phyloP scores from a whole-genome alignment of 2,797 vertebrate species.

The Syndactyla subalaris region DNA sequence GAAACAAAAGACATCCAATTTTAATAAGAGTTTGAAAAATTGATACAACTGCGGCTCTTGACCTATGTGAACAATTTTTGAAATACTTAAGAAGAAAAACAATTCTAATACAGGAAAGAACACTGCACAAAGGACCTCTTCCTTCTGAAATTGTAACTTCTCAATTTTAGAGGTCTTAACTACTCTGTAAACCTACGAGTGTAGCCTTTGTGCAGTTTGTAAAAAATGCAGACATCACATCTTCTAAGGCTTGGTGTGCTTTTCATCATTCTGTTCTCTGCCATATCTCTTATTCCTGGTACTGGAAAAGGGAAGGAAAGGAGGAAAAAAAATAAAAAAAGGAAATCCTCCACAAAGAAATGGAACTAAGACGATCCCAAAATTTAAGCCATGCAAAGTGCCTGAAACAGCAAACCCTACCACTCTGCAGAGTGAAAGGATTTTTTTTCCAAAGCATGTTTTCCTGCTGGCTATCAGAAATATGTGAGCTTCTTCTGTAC shows the following conservation, averaged over 20 bases:
- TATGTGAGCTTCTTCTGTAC: not conserved
- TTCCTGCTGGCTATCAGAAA: constrained; percentile 1
- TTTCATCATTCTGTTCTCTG: not conserved
- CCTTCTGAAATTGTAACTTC: not conserved
- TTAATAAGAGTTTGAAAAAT: not conserved
- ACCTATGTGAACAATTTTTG: not conserved
- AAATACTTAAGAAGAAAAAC: not conserved
- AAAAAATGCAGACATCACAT: not conserved
- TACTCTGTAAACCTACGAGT: not conserved
- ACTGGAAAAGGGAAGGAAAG: not conserved
- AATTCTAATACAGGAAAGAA: not conserved
- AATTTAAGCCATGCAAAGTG: not conserved
- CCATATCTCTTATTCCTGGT: not conserved
- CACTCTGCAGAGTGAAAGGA: not conserved
- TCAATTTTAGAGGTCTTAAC: not conserved
- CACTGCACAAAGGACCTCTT: not conserved
- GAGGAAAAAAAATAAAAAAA: not conserved
- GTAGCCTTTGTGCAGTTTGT: not conserved
- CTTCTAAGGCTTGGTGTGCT: not conserved
- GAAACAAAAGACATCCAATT: not conserved
- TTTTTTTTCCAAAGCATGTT: not conserved
- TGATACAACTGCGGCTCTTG: not conserved
- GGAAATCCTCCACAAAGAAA: not conserved
- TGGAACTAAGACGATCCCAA: not conserved
- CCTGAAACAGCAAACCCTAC: not conserved